Evolutionary conservation across 2,113 vertebrate genomes (phyloP), one percentile per base, ranked within the genome.

Genomic region (Pollachius pollachius): DNA sequence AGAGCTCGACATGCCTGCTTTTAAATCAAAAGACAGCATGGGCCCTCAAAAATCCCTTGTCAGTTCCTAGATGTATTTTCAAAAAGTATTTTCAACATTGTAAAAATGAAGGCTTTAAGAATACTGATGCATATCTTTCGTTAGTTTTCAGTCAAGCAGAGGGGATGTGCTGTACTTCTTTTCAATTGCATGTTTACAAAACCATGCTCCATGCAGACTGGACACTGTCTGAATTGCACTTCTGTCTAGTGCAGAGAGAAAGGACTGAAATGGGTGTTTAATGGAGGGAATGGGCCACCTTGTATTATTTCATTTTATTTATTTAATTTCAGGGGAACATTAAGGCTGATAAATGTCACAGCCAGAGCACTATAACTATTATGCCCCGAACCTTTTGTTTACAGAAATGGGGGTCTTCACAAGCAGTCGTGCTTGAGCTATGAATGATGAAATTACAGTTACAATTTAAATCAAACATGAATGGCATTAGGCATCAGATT

Each of bases 261-360:
- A 68, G 79, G 67, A 70, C 71, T 68, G 11, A 3, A 72, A 62
- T 54, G 63, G 52, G 57, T 70, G 62, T 78, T 84, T 80, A 83
- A 85, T 87, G 79, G 76, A 84, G 70, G 61, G 52, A 34, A 72
- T 15, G 62, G 4, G 15, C 68, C 68, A 37, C 0, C 34, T 81
- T 72, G 41, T 13, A 48, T 48, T 48, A 48, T 34, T 34, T 34
- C 30, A 48, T 48, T 1, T 48, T 69, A 79, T 85, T 86, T 71
- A 81, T 81, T 80, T 74, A 30, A 41, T 30, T 67, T 69, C 76
- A 81, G 74, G 59, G 52, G 65, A 84, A 80, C 69, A 77, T 56
- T 15, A 16, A 48, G 62, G 48, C 66, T 75, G 81, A 90, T 89
- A 77, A 86, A 21, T 77, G 72, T 34, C 67, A 48, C 11, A 48